A percentile compares a stretch with the other conserved stretches of the same genome.
Conservation (phyloP, 2,113 vertebrate genomes). For the Siniperca chuatsi region DNA sequence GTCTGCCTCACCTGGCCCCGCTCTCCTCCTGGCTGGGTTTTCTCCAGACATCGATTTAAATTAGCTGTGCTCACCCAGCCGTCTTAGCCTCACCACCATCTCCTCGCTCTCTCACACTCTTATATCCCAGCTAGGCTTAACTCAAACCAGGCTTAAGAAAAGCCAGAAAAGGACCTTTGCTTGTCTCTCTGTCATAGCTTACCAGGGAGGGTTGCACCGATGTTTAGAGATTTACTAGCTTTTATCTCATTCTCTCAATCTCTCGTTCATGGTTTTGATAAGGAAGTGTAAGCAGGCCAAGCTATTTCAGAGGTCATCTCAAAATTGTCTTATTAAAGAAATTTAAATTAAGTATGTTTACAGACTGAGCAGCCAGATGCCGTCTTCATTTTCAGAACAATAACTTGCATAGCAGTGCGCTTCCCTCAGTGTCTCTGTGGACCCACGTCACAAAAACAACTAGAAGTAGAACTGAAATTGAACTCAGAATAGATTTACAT, state of each 20-base stretch:
- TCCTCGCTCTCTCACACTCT: neutral
- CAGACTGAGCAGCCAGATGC: neutral
- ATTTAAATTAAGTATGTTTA: constrained; percentile 1
- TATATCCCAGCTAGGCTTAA: constrained; percentile 8
- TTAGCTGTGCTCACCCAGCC: constrained; percentile 36
- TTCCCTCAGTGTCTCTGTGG: neutral
- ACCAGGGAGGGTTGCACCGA: neutral
- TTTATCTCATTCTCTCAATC: neutral
- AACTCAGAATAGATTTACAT: constrained; percentile 46
- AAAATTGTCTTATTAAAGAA: neutral
- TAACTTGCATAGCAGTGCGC: constrained; percentile 7
- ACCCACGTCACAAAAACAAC: neutral
- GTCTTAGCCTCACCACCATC: constrained; percentile 22
- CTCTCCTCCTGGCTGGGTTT: constrained; percentile 40
- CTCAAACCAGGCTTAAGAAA: constrained; percentile 1
- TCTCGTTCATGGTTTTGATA: neutral
- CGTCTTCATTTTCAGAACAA: constrained; percentile 29
- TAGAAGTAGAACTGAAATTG: neutral
- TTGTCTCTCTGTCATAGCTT: constrained; percentile 1
- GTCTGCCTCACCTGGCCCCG: constrained; percentile 28
- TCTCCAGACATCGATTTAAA: constrained; percentile 47
- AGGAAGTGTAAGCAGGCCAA: neutral
- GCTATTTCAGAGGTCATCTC: neutral
- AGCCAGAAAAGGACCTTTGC: neutral
- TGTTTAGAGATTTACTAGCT: constrained; percentile 4